These are phyloP conservation scores for Otolemur garnettii DNA, from an alignment of 2,113 vertebrate species.

Conservation along the genomic window DNA sequence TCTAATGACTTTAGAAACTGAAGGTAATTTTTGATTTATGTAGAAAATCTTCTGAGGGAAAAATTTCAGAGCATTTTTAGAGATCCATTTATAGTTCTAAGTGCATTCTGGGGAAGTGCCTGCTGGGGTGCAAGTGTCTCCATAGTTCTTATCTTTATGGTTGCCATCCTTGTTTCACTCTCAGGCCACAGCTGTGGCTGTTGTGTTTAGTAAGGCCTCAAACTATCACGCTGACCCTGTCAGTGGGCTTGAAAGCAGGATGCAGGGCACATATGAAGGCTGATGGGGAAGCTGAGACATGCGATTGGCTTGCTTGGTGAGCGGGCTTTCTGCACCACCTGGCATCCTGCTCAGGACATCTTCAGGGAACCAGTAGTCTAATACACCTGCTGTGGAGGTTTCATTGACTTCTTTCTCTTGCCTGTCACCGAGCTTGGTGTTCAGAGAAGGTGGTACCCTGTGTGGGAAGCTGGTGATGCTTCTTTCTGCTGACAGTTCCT, in stretches of 20 bases:
- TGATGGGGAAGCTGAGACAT: too few species aligned
- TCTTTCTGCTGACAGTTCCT: conserved; percentile 2
- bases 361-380: not conserved
- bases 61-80: conserved; percentile 33
- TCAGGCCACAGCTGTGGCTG: not conserved
- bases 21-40: conserved; percentile 39
- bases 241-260: too few species aligned
- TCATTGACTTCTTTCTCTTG: not conserved
- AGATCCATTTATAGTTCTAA: not conserved
- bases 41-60: not conserved
- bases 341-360: not conserved
- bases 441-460: conserved; percentile 46
- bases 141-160: not conserved
- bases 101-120: not conserved
- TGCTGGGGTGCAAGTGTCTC: not conserved
- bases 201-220: not conserved
- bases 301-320: not conserved
- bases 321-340: not conserved
- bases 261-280: accelerated
- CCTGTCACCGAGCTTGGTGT: not conserved
- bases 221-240: not conserved
- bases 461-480: conserved; percentile 38
- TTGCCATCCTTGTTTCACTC: not conserved
- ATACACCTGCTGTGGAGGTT: not conserved
- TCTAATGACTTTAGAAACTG: conserved; percentile 65